Percentiles rank a stretch among this genome's conserved stretches.
These are phyloP conservation scores for Axea sp. DNA, from an alignment of 2,888 invertebrate genomes.

Conservation along the genomic window DNA sequence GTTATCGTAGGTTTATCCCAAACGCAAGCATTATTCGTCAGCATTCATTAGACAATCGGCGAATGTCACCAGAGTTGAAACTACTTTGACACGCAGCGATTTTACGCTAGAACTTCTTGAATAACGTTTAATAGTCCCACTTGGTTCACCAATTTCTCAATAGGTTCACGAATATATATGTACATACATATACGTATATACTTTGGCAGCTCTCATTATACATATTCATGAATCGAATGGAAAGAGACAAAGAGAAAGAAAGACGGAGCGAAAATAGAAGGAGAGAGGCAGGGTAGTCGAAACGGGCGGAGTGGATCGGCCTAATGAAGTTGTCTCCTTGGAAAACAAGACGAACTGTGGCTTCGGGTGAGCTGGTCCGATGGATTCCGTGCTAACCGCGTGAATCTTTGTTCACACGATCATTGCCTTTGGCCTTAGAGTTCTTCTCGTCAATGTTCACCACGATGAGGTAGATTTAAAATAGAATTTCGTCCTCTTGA, in stretches of 20 bases:
- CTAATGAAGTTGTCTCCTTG: constrained; percentile 79
- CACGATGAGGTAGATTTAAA: constrained; percentile 39
- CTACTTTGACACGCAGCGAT: constrained; percentile 57
- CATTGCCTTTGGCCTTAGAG: constrained; percentile 57
- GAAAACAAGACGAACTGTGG: constrained; percentile 72
- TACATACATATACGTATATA: constrained; percentile 31
- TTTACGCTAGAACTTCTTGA: constrained; percentile 58
- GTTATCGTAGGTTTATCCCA: constrained; percentile 40
- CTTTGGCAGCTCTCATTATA: constrained; percentile 62
- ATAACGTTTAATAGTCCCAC: constrained; percentile 56
- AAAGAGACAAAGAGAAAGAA: too few species aligned
- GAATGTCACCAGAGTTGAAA: constrained; percentile 53
- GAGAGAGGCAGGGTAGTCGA: constrained; percentile 66
- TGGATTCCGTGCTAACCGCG: constrained; percentile 59
- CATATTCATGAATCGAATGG: constrained; percentile 77
- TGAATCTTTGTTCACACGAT: constrained; percentile 66
- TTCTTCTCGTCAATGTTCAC: constrained; percentile 64
- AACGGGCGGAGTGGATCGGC: constrained; percentile 73
- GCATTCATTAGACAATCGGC: constrained; percentile 58
- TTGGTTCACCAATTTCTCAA: constrained; percentile 55
- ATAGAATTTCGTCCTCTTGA: constrained; percentile 21
- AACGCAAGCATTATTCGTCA: constrained; percentile 50
- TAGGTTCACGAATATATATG: constrained; percentile 37
- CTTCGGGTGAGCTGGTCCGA: constrained; percentile 66
- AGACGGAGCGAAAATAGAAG: too few species aligned